Evolutionary conservation across 2,888 invertebrate genomes (phyloP), one percentile per base, ranked within the genome.

Genomic region (Nomada ruficornis): DNA sequence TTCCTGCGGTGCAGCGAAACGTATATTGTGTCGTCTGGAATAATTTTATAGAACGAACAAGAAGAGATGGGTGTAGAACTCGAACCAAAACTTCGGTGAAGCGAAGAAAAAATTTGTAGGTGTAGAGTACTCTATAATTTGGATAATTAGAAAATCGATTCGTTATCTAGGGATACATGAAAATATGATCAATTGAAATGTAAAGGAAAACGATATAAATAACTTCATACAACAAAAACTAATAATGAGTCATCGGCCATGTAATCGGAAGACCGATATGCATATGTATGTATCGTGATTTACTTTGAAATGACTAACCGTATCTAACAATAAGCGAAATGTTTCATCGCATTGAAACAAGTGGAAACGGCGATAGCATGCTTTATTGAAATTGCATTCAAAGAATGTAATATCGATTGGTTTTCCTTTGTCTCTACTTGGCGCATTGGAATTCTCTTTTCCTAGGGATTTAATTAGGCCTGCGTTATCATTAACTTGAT

Each of bases 241-340:
- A 65, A 57, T 23, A 54, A 54, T 68, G 67, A 55, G 29, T 65
- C 57, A 73, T 57, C 44, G 23, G 13, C n/a, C n/a, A 57, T 44
- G 44, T 57, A 57, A 69, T 57, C 23, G 57, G 7, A 44, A 26
- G n/a, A 20, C n/a, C n/a, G 29, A 9, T 15, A 4, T 7, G 15
- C n/a, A 13, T 64, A 18, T 65, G 23, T 7, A 29, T 29, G 9
- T 60, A 52, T 42, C 36, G 36, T 15, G 20, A 65, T 47, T 57
- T 47, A 23, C 29, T 57, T 44, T 55, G 20, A 0, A 20, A 7
- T 64, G 73, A 73, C 55, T 73, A 64, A 57, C 55, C 54, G 26
- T 55, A 20, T 55, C 29, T 60, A 7, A 29, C 1, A 65, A 57
- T 47, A 15, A 29, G 29, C 36, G 2, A 18, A 4, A 72, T 44